phyloP scores from a whole-genome alignment of 2,797 vertebrate genomes.

The Pangasius sanitwongsei region DNA sequence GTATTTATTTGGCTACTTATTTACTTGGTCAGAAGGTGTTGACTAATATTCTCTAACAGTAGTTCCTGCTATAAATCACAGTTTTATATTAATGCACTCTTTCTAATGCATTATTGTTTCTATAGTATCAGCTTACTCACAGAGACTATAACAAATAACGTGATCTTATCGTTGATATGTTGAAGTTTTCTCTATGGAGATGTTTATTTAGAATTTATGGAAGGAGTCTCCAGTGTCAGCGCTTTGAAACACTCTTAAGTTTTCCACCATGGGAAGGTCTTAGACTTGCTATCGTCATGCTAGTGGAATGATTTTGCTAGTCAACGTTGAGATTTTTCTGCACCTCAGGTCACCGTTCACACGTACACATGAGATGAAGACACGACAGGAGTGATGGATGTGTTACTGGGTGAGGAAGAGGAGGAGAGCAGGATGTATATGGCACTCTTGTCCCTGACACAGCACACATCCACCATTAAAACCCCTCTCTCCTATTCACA shows the following conservation, averaged over 20 bases:
- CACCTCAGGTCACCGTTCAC: background rate
- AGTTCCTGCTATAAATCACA: background rate
- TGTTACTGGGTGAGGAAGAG: background rate
- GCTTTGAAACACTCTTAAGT: background rate
- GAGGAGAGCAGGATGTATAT: background rate
- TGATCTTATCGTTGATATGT: too few species aligned
- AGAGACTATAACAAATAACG: background rate
- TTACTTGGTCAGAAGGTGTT: background rate
- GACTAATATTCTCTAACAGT: background rate
- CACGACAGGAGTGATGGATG: background rate
- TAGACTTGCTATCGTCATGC: background rate
- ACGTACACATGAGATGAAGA: background rate
- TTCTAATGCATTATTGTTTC: background rate
- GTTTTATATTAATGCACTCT: background rate
- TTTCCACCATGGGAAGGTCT: too few species aligned
- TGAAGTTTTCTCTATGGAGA: background rate
- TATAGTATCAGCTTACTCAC: background rate
- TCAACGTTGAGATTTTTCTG: background rate
- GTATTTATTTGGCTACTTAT: too few species aligned
- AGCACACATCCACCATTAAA: slow-evolving; percentile 56
- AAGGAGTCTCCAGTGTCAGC: background rate
- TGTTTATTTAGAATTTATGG: background rate
- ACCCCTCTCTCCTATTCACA: background rate
- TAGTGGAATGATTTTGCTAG: background rate
- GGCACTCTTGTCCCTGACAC: slow-evolving; percentile 59